These are phyloP conservation scores for Timandra comae DNA, from an alignment of 2,888 invertebrate genomes.

Conservation along the genomic window DNA sequence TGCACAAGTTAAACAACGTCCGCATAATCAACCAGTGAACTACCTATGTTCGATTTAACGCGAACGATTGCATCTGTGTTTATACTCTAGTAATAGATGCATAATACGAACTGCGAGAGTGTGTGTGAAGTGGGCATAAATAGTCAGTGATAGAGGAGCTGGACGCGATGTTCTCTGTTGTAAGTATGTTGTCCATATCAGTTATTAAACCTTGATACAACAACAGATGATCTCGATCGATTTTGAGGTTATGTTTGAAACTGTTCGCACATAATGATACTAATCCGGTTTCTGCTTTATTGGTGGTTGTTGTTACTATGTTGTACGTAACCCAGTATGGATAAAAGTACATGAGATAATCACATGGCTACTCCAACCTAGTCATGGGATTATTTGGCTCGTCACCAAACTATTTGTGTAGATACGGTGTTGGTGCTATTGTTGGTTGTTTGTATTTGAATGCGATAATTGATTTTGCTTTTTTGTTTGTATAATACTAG, in stretches of 20 bases:
- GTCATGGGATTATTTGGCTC: slow-evolving; percentile 36
- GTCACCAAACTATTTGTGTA: slow-evolving; percentile 33
- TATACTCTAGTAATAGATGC: slow-evolving; percentile 52
- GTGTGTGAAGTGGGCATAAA: slow-evolving; percentile 70
- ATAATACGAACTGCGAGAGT: slow-evolving; percentile 60
- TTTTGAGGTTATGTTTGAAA: slow-evolving; percentile 69
- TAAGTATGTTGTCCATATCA: slow-evolving; percentile 49
- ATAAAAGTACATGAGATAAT: slow-evolving; percentile 19
- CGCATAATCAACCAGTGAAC: slow-evolving; percentile 50
- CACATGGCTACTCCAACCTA: slow-evolving; percentile 34
- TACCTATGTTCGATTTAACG: slow-evolving; percentile 44
- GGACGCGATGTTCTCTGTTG: slow-evolving; percentile 61
- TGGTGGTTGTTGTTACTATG: slow-evolving; percentile 18
- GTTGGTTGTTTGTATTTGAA: slow-evolving; percentile 12
- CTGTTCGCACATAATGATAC: slow-evolving; percentile 35
- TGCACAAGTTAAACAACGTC: slow-evolving; percentile 50
- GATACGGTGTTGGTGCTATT: slow-evolving; percentile 10
- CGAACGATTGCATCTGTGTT: slow-evolving; percentile 45
- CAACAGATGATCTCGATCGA: slow-evolving; percentile 29
- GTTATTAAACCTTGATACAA: slow-evolving; percentile 31
- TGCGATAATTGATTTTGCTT: too few relatives aligned
- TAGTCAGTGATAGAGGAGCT: slow-evolving; percentile 63
- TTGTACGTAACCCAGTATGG: slow-evolving; percentile 17
- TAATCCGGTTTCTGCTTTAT: slow-evolving; percentile 11
- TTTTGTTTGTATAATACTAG: too few relatives aligned